Evolutionary conservation across 2,797 vertebrate species (phyloP).

Genomic region (Gadopsis marmoratus): DNA sequence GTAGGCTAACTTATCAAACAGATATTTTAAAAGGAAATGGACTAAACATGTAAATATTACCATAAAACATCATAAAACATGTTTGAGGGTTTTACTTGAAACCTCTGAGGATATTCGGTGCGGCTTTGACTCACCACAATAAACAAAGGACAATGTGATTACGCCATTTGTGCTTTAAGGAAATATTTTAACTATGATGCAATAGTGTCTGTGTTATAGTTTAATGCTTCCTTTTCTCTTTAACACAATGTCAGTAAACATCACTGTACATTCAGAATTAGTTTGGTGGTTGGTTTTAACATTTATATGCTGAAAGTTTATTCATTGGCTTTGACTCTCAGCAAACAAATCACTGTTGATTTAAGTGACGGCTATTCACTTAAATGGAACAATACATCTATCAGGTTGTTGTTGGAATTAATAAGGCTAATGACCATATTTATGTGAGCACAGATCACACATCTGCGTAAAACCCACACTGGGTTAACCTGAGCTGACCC

Average conservation of each 20-base stretch:
- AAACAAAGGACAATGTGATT: slow-evolving; percentile 6
- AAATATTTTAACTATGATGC: background rate
- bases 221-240: background rate
- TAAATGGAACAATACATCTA: slow-evolving; percentile 30
- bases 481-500: slow-evolving; percentile 65
- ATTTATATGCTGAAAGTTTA: background rate
- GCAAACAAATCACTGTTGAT: slow-evolving; percentile 46
- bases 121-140: slow-evolving; percentile 6
- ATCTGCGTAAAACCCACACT: slow-evolving; percentile 44
- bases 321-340: slow-evolving; percentile 19
- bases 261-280: background rate
- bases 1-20: background rate
- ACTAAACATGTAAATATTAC: background rate
- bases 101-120: background rate
- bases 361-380: slow-evolving; percentile 34
- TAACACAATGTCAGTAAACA: background rate
- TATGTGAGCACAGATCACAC: slow-evolving; percentile 28
- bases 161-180: background rate
- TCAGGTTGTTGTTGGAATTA: slow-evolving; percentile 35
- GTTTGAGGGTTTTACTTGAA: background rate
- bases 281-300: background rate
- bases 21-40: background rate
- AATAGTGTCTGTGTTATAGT: background rate
- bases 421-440: slow-evolving; percentile 50
- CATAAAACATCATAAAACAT: background rate